phyloP scores from a whole-genome alignment of 2,113 vertebrate genomes.

The Zeus faber region DNA sequence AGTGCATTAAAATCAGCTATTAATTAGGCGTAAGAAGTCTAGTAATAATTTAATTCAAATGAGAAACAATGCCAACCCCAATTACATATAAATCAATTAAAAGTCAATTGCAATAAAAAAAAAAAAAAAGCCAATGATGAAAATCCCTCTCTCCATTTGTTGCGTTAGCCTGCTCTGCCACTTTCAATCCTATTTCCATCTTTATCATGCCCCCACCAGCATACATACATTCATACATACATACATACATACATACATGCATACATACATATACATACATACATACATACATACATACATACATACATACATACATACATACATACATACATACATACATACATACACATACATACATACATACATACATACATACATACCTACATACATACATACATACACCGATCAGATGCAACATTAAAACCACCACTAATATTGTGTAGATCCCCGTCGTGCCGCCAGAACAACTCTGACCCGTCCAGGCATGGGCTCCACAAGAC shows the following conservation, averaged over 20 bases:
- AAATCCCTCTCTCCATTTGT: not conserved
- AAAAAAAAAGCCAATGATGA: not conserved
- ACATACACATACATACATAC: too few relatives aligned
- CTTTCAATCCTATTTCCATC: too few relatives aligned
- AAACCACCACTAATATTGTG: too few relatives aligned
- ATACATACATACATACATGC: not conserved
- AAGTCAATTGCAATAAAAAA: not conserved
- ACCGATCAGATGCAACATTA: not conserved
- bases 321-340: too few relatives aligned
- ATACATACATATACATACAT: not conserved
- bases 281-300: conserved; percentile 1
- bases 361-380: too few relatives aligned
- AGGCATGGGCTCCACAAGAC: too few relatives aligned
- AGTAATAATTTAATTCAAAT: not conserved
- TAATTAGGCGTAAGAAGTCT: not conserved
- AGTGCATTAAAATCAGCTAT: not conserved
- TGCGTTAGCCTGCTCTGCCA: too few relatives aligned
- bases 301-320: not conserved
- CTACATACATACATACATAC: too few relatives aligned
- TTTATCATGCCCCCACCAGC: too few relatives aligned
- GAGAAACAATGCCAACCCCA: not conserved
- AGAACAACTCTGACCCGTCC: too few relatives aligned
- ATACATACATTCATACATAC: not conserved
- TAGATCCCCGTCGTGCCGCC: too few relatives aligned
- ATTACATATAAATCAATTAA: not conserved